These are phyloP conservation scores for Mya arenaria DNA, from an alignment of 1,140 invertebrate species.

Conservation along the genomic window DNA sequence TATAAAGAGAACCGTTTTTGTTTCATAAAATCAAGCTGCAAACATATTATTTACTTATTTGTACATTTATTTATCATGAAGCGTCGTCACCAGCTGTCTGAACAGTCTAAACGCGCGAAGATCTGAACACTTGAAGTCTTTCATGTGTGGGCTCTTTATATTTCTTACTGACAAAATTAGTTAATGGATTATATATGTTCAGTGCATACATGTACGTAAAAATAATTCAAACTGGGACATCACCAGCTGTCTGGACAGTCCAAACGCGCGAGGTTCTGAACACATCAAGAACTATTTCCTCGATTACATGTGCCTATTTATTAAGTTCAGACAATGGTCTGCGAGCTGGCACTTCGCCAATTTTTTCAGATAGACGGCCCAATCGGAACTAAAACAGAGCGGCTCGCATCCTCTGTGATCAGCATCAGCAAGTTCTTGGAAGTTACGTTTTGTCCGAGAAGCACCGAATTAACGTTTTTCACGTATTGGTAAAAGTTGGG, in stretches of 20 bases:
- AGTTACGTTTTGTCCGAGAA: constrained; percentile 34
- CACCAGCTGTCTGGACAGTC: constrained; percentile 10
- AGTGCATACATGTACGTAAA: no score
- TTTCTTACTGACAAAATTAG: no score
- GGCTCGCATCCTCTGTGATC: background rate
- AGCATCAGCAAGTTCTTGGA: constrained; percentile 40
- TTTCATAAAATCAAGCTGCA: no score
- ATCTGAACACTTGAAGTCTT: no score
- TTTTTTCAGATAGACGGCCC: background rate
- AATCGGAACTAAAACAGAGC: background rate
- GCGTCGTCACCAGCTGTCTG: background rate
- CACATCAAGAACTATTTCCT: background rate
- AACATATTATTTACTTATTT: no score
- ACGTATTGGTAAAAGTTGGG: constrained; percentile 35
- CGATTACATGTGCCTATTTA: background rate
- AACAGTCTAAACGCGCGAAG: background rate
- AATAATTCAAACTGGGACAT: no score
- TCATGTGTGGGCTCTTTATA: no score
- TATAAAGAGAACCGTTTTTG: no score
- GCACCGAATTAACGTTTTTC: constrained; percentile 32
- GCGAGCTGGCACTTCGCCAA: background rate
- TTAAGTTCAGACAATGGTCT: background rate
- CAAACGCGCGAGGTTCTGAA: background rate
- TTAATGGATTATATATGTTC: no score
- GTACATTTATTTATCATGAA: no score